Evolutionary conservation across 2,113 vertebrate genomes (phyloP).

Genomic region (Coregonus clupeaformis): DNA sequence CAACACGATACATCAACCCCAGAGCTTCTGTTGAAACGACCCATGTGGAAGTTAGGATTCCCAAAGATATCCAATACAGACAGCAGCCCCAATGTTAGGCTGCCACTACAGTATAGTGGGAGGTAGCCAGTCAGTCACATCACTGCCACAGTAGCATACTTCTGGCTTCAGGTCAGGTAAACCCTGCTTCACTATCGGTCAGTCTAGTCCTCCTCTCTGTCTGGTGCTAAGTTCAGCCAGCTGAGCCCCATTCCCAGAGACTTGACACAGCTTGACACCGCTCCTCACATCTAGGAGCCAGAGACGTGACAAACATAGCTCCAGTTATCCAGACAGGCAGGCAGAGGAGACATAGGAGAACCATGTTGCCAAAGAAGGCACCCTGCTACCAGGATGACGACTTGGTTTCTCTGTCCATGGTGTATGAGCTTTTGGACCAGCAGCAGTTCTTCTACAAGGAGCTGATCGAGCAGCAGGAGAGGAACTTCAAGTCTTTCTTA

Average conservation of each 20-base stretch:
- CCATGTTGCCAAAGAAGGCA: constrained; percentile 63
- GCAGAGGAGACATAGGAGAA: background rate
- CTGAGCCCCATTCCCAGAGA: too few species aligned
- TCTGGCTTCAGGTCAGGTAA: constrained; percentile 34
- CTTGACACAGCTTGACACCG: too few species aligned
- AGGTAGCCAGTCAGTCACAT: background rate
- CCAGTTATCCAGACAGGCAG: constrained; percentile 5
- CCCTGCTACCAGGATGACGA: constrained; percentile 59
- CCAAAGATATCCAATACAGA: background rate
- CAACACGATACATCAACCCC: background rate
- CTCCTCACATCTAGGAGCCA: background rate
- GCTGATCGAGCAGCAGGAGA: constrained; percentile 71
- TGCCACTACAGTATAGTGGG: background rate
- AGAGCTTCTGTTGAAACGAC: background rate
- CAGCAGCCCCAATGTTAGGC: background rate
- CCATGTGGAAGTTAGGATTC: background rate
- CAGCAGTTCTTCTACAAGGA: constrained; percentile 68
- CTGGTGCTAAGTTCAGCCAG: background rate
- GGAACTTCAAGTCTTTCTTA: constrained; percentile 66
- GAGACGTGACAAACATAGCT: constrained; percentile 20
- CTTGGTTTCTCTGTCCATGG: constrained; percentile 50
- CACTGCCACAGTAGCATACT: background rate
- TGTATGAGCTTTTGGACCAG: constrained; percentile 71
- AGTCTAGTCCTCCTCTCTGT: constrained; percentile 34
- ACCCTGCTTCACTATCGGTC: constrained; percentile 71